These are phyloP conservation scores for Menidia beryllina DNA, from an alignment of 2,113 vertebrate genomes.

Conservation along the genomic window DNA sequence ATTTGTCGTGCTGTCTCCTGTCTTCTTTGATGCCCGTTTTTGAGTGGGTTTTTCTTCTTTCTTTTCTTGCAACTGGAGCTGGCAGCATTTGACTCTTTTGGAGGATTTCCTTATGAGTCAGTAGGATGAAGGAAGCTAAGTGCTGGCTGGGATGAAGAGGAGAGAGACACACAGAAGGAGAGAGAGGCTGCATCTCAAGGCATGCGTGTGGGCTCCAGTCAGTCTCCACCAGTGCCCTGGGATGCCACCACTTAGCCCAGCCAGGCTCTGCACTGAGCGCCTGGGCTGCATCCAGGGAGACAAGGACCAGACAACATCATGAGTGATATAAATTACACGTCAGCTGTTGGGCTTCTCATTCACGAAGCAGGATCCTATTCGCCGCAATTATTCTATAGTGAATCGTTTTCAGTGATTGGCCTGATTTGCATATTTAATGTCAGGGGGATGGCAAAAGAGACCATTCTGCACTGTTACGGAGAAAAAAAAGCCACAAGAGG, in stretches of 20 bases:
- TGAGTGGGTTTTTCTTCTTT: slow-evolving; percentile 44
- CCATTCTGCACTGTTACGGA: slow-evolving; percentile 52
- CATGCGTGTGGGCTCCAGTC: slow-evolving; percentile 62
- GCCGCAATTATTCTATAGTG: slow-evolving; percentile 53
- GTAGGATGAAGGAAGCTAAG: slow-evolving; percentile 63
- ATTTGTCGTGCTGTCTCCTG: slow-evolving; percentile 40
- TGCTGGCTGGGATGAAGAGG: slow-evolving; percentile 56
- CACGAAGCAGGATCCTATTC: slow-evolving; percentile 51
- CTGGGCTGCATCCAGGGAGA: slow-evolving; percentile 50
- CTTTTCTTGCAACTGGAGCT: slow-evolving; percentile 54
- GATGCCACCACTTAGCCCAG: slow-evolving; percentile 72
- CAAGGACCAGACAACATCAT: slow-evolving; percentile 44
- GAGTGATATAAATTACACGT: slow-evolving; percentile 46
- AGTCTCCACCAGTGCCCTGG: slow-evolving; percentile 59
- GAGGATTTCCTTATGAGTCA: slow-evolving; percentile 68
- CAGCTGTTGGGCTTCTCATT: slow-evolving; percentile 45
- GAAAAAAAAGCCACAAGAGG: slow-evolving; percentile 52
- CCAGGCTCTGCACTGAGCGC: slow-evolving; percentile 50
- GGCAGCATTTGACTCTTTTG: slow-evolving; percentile 62
- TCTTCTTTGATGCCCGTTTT: slow-evolving; percentile 60
- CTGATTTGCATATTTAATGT: slow-evolving; percentile 80
- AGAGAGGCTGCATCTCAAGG: slow-evolving; percentile 69
- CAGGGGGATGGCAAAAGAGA: slow-evolving; percentile 65
- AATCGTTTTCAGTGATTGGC: slow-evolving; percentile 65
- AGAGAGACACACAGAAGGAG: slow-evolving; percentile 58